Evolutionary conservation across 2,888 invertebrate genomes (phyloP), one percentile per base, ranked within the genome.

Genomic region (Lepeophtheirus nordmannii): DNA sequence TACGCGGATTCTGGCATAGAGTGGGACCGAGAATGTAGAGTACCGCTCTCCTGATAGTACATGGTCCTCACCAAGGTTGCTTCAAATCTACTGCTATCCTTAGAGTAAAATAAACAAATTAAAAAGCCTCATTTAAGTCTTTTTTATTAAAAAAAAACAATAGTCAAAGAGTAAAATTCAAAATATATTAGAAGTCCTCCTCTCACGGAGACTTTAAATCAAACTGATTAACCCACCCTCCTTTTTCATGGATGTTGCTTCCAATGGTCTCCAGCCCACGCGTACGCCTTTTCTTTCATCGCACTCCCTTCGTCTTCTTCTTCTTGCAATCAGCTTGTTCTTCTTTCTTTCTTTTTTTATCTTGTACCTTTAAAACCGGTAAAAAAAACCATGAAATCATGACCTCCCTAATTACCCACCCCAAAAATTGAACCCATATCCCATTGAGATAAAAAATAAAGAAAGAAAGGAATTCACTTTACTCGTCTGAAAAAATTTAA

Each of bases 1-100:
- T 61, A 66, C 14, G 58, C 66, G 23, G 66, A 58, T 41, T 66
- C 66, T 3, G 66, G 66, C 66, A 66, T 58, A 23, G 66, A 66
- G 8, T 60, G 60, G 10, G 66, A 58, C 20, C 66, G 23, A 17
- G 22, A 64, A 57, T 64, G 64, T n/a, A 56, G 12, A 57, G 37
- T 17, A 60, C 60, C 60, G 38, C 60, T 60, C 14, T 46, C 53
- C 53, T 14, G 53, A 17, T 46, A 46, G 17, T 46, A 46, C 53
- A 46, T 46, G 53, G 53, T 17, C 17, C 2, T n/a, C 14, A n/a
- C n/a, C 2, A 46, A n/a, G 14, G 14, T 5, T 46, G 14, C 2
- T 46, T 46, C 53, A n/a, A 46, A n/a, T 46, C 14, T 46, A 5
- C 17, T 46, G 2, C 53, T 46, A 46, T 46, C 1, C 14, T n/a